These are phyloP conservation scores for Drosophila yooni DNA, from an alignment of 2,888 invertebrate species.

Conservation along the genomic window DNA sequence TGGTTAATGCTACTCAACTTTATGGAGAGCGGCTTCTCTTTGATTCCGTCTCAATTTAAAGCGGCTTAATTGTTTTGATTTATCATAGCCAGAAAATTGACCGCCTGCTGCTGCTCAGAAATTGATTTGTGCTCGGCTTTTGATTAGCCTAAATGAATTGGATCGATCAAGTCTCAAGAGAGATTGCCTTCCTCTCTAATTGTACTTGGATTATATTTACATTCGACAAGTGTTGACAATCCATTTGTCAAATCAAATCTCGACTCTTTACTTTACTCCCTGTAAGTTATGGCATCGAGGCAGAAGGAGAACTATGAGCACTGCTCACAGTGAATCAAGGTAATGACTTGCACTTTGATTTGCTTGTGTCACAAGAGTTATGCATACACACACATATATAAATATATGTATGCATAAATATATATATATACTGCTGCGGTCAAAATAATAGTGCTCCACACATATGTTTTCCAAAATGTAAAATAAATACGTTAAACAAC, in stretches of 20 bases:
- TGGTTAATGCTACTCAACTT: slow-evolving; percentile 74
- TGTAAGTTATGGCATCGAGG: slow-evolving; percentile 7
- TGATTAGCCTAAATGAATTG: slow-evolving; percentile 63
- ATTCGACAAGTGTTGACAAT: slow-evolving; percentile 49
- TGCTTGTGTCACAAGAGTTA: slow-evolving; percentile 65
- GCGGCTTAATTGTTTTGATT: slow-evolving; percentile 80
- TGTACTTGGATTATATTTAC: slow-evolving; percentile 35
- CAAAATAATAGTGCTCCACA: background rate
- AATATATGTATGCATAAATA: background rate
- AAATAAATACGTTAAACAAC: no score
- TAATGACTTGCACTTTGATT: slow-evolving; percentile 77
- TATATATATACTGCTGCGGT: background rate
- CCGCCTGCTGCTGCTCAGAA: slow-evolving; percentile 32
- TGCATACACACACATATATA: slow-evolving; percentile 21
- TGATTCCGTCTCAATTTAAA: slow-evolving; percentile 63
- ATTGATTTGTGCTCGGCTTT: slow-evolving; percentile 53
- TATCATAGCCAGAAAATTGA: slow-evolving; percentile 46
- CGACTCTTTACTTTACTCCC: slow-evolving; percentile 30
- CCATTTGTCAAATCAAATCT: slow-evolving; percentile 31
- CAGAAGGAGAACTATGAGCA: background rate
- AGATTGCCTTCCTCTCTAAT: slow-evolving; percentile 17
- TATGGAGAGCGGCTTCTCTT: slow-evolving; percentile 60
- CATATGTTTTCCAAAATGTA: background rate
- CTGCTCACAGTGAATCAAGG: slow-evolving; percentile 66
- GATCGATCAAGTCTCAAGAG: slow-evolving; percentile 25